Evolutionary conservation across 1,140 invertebrate species (phyloP).

Genomic region (Probaryconus sp.): DNA sequence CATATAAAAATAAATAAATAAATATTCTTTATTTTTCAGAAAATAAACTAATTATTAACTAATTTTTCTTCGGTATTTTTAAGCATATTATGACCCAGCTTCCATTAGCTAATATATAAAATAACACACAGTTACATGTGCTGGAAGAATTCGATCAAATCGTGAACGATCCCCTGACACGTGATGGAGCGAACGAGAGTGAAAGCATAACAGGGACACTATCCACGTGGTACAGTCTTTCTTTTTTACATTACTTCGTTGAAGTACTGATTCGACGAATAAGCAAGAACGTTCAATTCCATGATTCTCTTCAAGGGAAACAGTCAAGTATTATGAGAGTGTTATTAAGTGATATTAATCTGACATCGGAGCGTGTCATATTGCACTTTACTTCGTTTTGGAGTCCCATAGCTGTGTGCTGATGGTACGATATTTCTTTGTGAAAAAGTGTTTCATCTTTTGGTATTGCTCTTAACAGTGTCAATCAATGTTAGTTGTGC

Average conservation of each 20-base stretch:
- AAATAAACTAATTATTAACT: too few relatives aligned
- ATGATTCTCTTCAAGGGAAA: conserved; percentile 28
- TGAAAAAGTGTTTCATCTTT: too few relatives aligned
- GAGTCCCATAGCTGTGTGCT: not conserved
- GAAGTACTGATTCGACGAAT: conserved; percentile 41
- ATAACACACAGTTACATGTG: conserved; percentile 31
- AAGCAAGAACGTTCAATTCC: conserved; percentile 40
- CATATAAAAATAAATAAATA: too few relatives aligned
- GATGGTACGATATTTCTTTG: conserved; percentile 19
- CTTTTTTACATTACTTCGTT: conserved; percentile 3
- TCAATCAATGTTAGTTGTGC: too few relatives aligned
- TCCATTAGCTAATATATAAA: conserved; percentile 38
- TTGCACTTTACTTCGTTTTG: not conserved
- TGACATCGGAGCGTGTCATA: conserved; percentile 20
- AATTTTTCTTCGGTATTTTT: too few relatives aligned
- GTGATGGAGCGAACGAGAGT: conserved; percentile 43
- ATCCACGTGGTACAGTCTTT: conserved; percentile 39
- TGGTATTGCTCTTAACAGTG: too few relatives aligned
- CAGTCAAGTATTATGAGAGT: conserved; percentile 36
- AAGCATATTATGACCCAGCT: conserved; percentile 30
- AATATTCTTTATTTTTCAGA: too few relatives aligned
- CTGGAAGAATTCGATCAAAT: conserved; percentile 43
- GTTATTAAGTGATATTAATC: conserved; percentile 26
- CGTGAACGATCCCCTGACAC: conserved; percentile 37
- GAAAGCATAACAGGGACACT: conserved; percentile 40